These are phyloP conservation scores for Myiozetetes cayanensis DNA, from an alignment of 2,113 vertebrate genomes.

Conservation along the genomic window DNA sequence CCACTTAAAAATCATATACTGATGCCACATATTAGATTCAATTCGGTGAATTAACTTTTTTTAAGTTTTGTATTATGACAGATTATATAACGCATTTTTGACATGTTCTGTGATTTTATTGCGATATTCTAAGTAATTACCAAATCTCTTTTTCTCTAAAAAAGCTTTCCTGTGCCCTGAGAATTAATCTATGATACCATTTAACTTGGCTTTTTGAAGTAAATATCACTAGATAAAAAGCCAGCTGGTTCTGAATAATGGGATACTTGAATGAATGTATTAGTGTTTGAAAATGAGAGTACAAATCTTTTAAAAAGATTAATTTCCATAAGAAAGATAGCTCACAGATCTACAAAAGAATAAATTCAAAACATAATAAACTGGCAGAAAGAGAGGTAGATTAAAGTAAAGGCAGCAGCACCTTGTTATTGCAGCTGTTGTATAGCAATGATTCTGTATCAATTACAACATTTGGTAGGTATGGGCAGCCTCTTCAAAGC, in stretches of 20 bases:
- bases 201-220: conserved; percentile 91
- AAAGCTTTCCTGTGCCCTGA: conserved; percentile 80
- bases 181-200: conserved; percentile 94
- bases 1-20: conserved; percentile 49
- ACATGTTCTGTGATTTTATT: conserved; percentile 82
- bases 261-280: conserved; percentile 92
- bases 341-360: conserved; percentile 92
- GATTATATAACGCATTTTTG: conserved; percentile 76
- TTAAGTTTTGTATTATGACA: conserved; percentile 72
- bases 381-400: conserved; percentile 82
- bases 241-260: conserved; percentile 92
- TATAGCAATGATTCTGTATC: conserved; percentile 86
- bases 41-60: conserved; percentile 71
- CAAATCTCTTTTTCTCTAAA: conserved; percentile 79
- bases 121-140: conserved; percentile 82
- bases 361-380: conserved; percentile 95
- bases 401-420: conserved; percentile 89
- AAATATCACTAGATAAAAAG: conserved; percentile 96
- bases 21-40: conserved; percentile 57
- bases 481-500: conserved; percentile 83
- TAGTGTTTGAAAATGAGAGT: conserved; percentile 90
- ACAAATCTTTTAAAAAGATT: conserved; percentile 90
- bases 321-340: conserved; percentile 99
- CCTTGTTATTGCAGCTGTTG: conserved; percentile 89
- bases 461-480: conserved; percentile 86